Conservation (phyloP, 2,888 invertebrate genomes). For the Rotaria sp. region DNA sequence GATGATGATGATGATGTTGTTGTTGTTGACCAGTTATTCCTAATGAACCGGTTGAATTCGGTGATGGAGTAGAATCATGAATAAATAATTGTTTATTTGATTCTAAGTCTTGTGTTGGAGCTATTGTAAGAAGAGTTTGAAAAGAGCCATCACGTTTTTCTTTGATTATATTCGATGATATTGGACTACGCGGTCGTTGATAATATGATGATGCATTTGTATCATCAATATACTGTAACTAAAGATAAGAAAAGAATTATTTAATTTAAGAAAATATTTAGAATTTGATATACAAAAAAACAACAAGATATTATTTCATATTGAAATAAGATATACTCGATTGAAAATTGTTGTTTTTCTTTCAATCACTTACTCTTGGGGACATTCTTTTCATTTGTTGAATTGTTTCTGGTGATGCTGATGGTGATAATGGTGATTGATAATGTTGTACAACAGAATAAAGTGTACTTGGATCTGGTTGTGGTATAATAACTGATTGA, state of each 20-base stretch:
- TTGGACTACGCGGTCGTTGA: neutral
- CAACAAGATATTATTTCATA: no score
- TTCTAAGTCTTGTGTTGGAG: neutral
- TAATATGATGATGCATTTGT: neutral
- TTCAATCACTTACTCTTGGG: neutral
- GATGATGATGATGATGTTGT: neutral
- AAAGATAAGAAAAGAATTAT: neutral
- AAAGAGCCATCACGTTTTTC: constrained; percentile 1
- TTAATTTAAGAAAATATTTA: no score
- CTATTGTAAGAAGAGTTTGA: neutral
- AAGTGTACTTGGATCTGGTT: constrained; percentile 1
- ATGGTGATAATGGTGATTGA: neutral
- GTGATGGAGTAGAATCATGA: neutral
- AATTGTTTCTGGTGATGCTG: neutral
- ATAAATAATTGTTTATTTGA: neutral
- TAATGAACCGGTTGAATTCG: neutral
- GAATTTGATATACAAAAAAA: no score
- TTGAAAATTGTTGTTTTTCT: no score
- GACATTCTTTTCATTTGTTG: neutral
- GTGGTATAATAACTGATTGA: constrained; percentile 9
- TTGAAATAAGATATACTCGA: no score
- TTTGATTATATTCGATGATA: neutral
- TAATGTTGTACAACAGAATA: constrained; percentile 17
- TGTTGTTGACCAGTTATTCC: neutral
- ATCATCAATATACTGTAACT: neutral